phyloP scores from a whole-genome alignment of 2,888 invertebrate genomes.

The Teleiodes luculella region DNA sequence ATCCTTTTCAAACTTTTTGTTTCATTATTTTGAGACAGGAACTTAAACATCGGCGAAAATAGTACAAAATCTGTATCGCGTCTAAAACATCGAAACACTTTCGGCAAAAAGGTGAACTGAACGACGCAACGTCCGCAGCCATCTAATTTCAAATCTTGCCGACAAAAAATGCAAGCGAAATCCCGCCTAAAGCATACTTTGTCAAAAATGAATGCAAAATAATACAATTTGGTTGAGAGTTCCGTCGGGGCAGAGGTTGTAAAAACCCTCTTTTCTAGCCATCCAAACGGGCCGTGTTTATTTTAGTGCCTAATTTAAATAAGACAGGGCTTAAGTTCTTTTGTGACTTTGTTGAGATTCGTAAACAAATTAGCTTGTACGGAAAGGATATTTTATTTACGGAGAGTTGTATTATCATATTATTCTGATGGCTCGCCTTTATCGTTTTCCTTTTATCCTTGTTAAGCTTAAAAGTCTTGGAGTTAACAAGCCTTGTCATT shows the following conservation, averaged over 20 bases:
- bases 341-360: conserved; percentile 62
- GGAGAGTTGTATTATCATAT: conserved; percentile 37
- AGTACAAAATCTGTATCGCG: background rate
- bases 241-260: conserved; percentile 52
- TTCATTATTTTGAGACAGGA: background rate
- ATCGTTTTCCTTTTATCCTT: conserved; percentile 10
- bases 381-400: conserved; percentile 47
- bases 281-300: conserved; percentile 60
- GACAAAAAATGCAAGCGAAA: conserved; percentile 39
- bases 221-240: conserved; percentile 74
- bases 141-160: conserved; percentile 27
- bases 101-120: conserved; percentile 13
- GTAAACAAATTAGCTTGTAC: conserved; percentile 67
- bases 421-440: conserved; percentile 30
- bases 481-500: background rate
- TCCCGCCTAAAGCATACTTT: conserved; percentile 52
- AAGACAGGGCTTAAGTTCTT: conserved; percentile 68
- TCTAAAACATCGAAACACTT: background rate
- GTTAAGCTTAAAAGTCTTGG: background rate
- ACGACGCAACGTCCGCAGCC: conserved; percentile 19
- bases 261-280: conserved; percentile 55
- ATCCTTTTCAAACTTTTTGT: background rate
- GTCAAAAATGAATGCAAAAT: conserved; percentile 76
- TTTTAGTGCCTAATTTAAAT: conserved; percentile 75
- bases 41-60: background rate